Conservation (phyloP, 2,113 vertebrate species). For the Paedocypris sp. region DNA sequence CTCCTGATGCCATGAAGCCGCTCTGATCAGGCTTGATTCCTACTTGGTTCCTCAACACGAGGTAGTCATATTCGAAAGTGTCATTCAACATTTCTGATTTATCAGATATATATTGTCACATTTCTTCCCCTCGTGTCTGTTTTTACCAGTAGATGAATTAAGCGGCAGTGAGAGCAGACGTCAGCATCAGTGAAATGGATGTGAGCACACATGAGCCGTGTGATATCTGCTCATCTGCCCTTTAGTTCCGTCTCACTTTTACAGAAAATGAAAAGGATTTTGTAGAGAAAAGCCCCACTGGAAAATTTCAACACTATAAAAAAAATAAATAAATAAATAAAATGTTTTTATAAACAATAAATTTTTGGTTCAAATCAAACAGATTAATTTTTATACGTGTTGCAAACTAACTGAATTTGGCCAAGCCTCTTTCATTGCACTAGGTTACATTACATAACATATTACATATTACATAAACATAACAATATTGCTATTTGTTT, state of each 20-base stretch:
- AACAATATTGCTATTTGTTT: no score
- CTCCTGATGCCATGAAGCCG: not conserved
- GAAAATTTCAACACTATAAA: no score
- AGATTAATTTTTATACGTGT: no score
- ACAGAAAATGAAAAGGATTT: not conserved
- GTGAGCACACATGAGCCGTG: slow-evolving; percentile 6
- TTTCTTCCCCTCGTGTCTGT: not conserved
- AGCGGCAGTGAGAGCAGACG: not conserved
- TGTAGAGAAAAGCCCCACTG: no score
- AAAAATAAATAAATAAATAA: no score
- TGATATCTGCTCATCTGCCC: slow-evolving; percentile 12
- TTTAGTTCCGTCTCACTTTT: slow-evolving; percentile 14
- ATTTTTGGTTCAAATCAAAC: no score
- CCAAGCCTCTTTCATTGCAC: no score
- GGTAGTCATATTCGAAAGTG: not conserved
- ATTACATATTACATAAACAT: no score
- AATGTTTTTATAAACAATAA: no score
- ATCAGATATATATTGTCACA: not conserved
- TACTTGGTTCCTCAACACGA: no score
- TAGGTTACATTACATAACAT: no score
- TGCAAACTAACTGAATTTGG: no score
- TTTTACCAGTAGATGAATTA: not conserved
- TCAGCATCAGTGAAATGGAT: slow-evolving; percentile 8
- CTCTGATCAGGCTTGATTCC: not conserved
- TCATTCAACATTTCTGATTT: not conserved